Conservation (phyloP, 2,113 vertebrate genomes). For the Mastomys natalensis region DNA sequence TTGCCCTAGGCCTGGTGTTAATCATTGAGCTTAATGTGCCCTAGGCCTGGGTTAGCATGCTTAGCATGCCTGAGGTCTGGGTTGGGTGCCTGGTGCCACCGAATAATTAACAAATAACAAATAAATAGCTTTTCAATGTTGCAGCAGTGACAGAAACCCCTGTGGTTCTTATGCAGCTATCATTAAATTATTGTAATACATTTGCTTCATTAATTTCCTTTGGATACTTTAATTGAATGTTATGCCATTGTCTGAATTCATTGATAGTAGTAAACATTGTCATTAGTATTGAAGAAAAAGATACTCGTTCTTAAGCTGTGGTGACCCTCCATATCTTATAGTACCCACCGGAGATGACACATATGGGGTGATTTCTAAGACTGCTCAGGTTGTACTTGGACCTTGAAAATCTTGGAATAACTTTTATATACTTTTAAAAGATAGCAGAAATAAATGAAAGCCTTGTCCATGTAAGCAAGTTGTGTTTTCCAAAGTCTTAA, state of each 20-base stretch:
- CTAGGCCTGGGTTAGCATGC: not conserved
- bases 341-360: not conserved
- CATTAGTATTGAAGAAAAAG: not conserved
- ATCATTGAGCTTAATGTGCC: too few species aligned
- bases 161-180: not conserved
- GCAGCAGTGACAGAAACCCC: slow-evolving; percentile 17
- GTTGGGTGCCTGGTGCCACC: not conserved
- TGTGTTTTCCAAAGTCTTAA: not conserved
- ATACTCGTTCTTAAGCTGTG: not conserved
- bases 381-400: not conserved
- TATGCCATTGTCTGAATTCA: not conserved
- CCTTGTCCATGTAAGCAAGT: not conserved
- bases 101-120: not conserved
- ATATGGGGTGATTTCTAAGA: not conserved
- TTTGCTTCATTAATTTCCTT: slow-evolving; percentile 7
- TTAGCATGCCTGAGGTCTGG: not conserved
- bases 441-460: slow-evolving; percentile 29
- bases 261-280: not conserved
- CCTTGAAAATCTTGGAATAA: not conserved
- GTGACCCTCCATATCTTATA: not conserved
- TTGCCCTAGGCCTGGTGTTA: too few species aligned
- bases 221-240: not conserved
- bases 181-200: slow-evolving; percentile 31
- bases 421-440: slow-evolving; percentile 56
- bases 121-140: not conserved